Evolutionary conservation across 2,113 vertebrate species (phyloP), one percentile per base, ranked within the genome.

Genomic region (Eubucco bourcierii): DNA sequence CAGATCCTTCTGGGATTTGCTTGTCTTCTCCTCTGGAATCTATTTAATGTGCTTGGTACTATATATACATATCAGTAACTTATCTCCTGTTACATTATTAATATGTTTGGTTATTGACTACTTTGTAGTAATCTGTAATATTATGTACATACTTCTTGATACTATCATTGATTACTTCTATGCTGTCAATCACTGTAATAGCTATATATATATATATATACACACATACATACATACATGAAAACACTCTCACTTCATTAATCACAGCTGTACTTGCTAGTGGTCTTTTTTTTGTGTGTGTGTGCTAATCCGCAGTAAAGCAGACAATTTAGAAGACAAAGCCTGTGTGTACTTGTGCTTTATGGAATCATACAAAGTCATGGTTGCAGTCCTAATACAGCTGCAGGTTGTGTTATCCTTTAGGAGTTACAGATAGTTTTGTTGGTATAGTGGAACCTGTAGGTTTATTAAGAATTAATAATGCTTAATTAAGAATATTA

Each of bases 371-470:
- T 24, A 6, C 1, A 1, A 53, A 55, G 34, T 24, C 34, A 61
- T 0, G 0, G 39, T 15, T 4, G 4, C 0, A 4, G 37, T 13
- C 18, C 29, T 19, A 15, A 29, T 2, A n/a, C 7, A 61, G 10
- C 34, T 60, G 31, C 44, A 75, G 71, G 12, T 31, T 3, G 3
- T 12, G 33, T 33, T 52, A 56, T 15, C 31, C 18, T n/a, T 46
- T 18, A 23, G 8, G 27, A 8, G 17, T 19, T 66, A 34, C 2
- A 50, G 17, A 25, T 7, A 63, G 27, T 6, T 66, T 63, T 78
- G 14, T 5, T 64, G 20, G 24, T 66, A 8, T 18, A 82, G 67
- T 2, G 3, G 72, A 92, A n/a, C 13, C 68, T 56, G 13, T 58
- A 58, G 28, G 34, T 33, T 59, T 37, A 15, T 13, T 31, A 80